Conservation (phyloP, 2,797 vertebrate genomes). For the Gymnoscopelus microlampas region DNA sequence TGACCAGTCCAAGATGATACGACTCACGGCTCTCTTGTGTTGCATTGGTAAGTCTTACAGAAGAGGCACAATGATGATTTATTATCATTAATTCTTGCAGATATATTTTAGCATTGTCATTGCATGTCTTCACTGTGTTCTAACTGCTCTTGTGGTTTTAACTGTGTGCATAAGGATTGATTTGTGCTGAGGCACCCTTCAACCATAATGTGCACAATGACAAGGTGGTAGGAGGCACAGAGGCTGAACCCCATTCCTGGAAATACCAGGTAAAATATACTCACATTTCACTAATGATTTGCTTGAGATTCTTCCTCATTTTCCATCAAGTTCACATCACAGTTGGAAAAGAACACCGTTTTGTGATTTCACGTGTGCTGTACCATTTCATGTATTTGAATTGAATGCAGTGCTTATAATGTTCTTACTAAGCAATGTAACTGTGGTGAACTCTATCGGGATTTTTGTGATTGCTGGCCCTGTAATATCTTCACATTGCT, state of each 20-base stretch:
- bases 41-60: slow-evolving; percentile 60
- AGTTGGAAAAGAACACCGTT: no score
- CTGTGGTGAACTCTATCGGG: no score
- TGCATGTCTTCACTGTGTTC: not conserved
- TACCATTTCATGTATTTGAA: no score
- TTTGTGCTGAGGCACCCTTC: slow-evolving; percentile 51
- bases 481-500: no score
- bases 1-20: slow-evolving; percentile 60
- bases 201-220: slow-evolving; percentile 27
- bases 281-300: not conserved
- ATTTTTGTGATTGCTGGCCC: no score
- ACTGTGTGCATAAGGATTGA: slow-evolving; percentile 45
- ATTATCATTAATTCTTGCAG: no score
- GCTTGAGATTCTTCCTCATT: not conserved
- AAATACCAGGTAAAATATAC: slow-evolving; percentile 70
- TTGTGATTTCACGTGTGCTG: no score
- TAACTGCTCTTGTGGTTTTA: not conserved
- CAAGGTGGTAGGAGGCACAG: slow-evolving; percentile 63
- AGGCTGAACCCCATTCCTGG: slow-evolving; percentile 65
- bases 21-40: slow-evolving; percentile 57
- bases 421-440: no score
- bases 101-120: not conserved
- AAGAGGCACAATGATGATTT: no score
- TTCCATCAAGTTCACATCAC: no score
- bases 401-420: no score